phyloP scores from a whole-genome alignment of 2,888 invertebrate species.

The Agonopterix alstromeriana region DNA sequence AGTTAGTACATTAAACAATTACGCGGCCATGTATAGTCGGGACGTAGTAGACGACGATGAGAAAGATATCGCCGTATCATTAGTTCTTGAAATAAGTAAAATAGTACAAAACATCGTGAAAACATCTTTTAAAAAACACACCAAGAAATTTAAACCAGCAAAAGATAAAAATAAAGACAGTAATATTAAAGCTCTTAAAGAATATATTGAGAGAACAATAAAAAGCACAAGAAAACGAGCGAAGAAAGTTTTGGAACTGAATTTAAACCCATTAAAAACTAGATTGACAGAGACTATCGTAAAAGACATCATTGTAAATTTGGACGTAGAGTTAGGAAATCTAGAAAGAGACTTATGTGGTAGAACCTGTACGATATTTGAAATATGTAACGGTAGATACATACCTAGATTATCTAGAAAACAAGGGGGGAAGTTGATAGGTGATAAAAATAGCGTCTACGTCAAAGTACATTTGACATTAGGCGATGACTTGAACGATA shows the following conservation, averaged over 20 bases:
- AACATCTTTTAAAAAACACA: conserved; percentile 26
- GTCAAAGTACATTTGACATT: conserved; percentile 35
- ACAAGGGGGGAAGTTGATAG: conserved; percentile 2
- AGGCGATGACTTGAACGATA: conserved; percentile 15
- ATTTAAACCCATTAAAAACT: conserved; percentile 17
- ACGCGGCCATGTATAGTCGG: conserved; percentile 45
- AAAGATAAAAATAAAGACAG: conserved; percentile 19
- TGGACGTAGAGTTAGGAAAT: conserved; percentile 39
- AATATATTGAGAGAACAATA: conserved; percentile 25
- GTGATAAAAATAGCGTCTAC: conserved; percentile 21
- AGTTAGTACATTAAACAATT: conserved; percentile 36
- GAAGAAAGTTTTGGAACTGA: conserved; percentile 14
- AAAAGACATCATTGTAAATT: conserved; percentile 36
- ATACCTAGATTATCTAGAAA: conserved; percentile 11
- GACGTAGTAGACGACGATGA: conserved; percentile 34
- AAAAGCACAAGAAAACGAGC: conserved; percentile 18
- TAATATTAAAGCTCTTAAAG: conserved; percentile 28
- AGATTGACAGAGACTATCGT: conserved; percentile 22
- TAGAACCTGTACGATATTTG: conserved; percentile 38
- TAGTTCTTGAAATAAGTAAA: conserved; percentile 23
- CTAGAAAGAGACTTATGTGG: conserved; percentile 22
- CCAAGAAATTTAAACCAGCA: conserved; percentile 27
- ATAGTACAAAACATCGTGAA: conserved; percentile 19
- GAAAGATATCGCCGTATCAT: conserved; percentile 20
- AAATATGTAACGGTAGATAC: conserved; percentile 35